Evolutionary conservation across 2,113 vertebrate genomes (phyloP), one percentile per base, ranked within the genome.

Genomic region (Melanotaenia duboulayi): DNA sequence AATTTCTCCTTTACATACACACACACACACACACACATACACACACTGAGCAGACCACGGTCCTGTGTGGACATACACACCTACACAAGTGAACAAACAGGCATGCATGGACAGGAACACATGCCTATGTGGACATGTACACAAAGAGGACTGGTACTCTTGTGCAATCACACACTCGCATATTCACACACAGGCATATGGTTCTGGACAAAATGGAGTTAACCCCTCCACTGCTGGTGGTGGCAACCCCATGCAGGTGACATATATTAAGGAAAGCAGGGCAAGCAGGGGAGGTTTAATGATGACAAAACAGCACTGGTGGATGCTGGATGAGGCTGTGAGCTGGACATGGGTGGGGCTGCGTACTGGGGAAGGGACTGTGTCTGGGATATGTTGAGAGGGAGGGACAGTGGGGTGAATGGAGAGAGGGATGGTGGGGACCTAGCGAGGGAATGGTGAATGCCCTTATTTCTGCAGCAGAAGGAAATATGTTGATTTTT

Each of bases 1-100:
- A 97, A 97, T 99, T 97, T 98, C 96, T 98, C 96, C 96, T 97
- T 96, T 98, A 96, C 95, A 94, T 95, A 96, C 28, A 28, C 28
- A 28, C 28, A 28, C 28, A 28, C 28, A 28, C 6, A 90, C 90
- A 85, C 28, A 28, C 28, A 28, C 6, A 90, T 89, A 85, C 72
- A 86, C 58, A 88, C 66, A 71, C 81, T 61, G 70, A 82, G 84
- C 76, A 85, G 80, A 82, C 81, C 89, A 83, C 7, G 50, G 84
- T 65, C 84, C 83, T 81, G 78, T 71, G 25, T 78, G 71, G 78
- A 91, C 87, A 89, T 61, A 82, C 79, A 85, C 84, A 85, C 68
- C 80, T 39, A 81, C 64, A 88, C 87, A 89, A 82, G 72, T 44
- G 81, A 89, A 87, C 87, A 89, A 90, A 89, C 86, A 86, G 79